These are phyloP conservation scores for Bombus balteatus DNA, from an alignment of 1,140 invertebrate species.

Conservation along the genomic window DNA sequence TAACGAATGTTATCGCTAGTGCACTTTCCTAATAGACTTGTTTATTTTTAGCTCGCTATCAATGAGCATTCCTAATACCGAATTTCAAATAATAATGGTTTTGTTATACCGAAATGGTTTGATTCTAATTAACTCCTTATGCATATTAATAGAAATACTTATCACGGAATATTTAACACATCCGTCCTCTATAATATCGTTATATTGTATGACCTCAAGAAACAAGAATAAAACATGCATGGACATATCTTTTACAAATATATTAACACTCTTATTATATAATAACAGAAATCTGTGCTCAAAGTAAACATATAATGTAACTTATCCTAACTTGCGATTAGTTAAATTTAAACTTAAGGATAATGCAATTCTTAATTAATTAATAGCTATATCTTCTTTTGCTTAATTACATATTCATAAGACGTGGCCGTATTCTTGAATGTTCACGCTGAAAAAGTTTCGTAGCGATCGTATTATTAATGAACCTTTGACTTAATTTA, in stretches of 20 bases:
- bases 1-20: slow-evolving; percentile 19
- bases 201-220: neutral
- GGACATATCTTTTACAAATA: neutral
- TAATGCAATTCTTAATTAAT: neutral
- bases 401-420: neutral
- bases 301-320: neutral
- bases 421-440: neutral
- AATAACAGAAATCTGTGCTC: neutral
- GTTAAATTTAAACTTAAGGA: neutral
- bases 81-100: neutral
- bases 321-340: neutral
- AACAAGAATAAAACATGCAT: neutral
- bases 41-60: slow-evolving; percentile 23
- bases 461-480: slow-evolving; percentile 3
- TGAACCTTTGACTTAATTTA: slow-evolving; percentile 30
- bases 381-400: neutral
- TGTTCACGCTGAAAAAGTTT: slow-evolving; percentile 6
- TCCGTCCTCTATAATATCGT: neutral
- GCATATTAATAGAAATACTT: neutral
- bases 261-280: neutral
- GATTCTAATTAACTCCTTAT: neutral
- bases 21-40: slow-evolving; percentile 30
- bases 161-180: no score
- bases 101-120: neutral
- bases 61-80: neutral